These are phyloP conservation scores for Saccopteryx bilineata DNA, from an alignment of 2,113 vertebrate species.

Conservation along the genomic window DNA sequence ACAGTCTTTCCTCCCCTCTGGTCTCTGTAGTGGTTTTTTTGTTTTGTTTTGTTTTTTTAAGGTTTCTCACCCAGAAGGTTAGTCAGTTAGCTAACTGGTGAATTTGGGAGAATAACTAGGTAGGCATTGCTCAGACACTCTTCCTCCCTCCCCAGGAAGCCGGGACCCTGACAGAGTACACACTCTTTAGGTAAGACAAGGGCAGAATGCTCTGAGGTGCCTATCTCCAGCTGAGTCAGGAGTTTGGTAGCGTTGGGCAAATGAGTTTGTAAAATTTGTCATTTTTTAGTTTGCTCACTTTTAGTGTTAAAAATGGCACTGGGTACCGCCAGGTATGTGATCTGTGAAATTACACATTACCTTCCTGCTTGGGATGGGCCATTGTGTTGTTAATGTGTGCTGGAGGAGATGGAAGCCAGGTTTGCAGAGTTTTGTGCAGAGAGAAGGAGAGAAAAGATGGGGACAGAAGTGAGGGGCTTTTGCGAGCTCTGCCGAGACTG, in stretches of 20 bases:
- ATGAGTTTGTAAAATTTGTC: too few relatives aligned
- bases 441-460: too few relatives aligned
- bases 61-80: neutral
- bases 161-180: neutral
- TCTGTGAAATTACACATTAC: too few relatives aligned
- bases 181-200: neutral
- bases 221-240: neutral
- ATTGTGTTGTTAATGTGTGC: too few relatives aligned
- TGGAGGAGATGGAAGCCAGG: too few relatives aligned
- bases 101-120: neutral
- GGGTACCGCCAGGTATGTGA: too few relatives aligned
- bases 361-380: too few relatives aligned
- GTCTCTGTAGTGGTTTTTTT: neutral
- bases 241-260: neutral
- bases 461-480: too few relatives aligned
- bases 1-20: neutral
- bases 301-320: too few relatives aligned
- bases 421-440: too few relatives aligned
- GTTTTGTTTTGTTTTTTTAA: slow-evolving; percentile 46
- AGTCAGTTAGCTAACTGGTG: neutral
- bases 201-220: neutral
- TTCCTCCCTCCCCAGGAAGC: neutral
- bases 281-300: too few relatives aligned
- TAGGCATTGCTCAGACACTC: neutral
- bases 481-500: too few relatives aligned